phyloP scores from a whole-genome alignment of 2,888 invertebrate genomes.

The Drosophila prolongata region DNA sequence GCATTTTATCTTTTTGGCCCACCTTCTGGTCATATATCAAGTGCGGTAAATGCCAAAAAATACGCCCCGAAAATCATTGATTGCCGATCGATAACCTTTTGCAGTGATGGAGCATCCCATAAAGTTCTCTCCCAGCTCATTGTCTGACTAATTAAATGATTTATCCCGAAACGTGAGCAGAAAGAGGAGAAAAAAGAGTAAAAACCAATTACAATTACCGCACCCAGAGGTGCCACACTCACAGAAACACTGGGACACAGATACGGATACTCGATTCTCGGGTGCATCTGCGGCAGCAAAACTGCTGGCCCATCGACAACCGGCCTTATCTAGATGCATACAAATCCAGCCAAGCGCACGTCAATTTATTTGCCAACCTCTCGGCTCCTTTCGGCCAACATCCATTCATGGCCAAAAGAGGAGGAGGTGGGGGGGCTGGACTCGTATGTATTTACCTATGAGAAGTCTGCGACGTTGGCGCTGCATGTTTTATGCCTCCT shows the following conservation, averaged over 20 bases:
- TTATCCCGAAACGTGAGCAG: constrained; percentile 78
- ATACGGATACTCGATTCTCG: constrained; percentile 38
- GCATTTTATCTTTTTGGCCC: constrained; percentile 48
- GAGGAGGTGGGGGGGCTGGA: constrained; percentile 7
- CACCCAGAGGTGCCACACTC: constrained; percentile 80
- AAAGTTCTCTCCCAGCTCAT: constrained; percentile 60
- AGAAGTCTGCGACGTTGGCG: constrained; percentile 72
- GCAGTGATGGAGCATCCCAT: constrained; percentile 33
- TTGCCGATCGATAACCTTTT: constrained; percentile 68
- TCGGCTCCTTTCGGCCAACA: constrained; percentile 44
- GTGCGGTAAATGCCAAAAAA: constrained; percentile 55
- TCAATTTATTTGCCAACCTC: constrained; percentile 80
- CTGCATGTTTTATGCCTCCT: constrained; percentile 80
- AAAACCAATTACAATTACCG: constrained; percentile 82
- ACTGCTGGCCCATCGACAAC: constrained; percentile 41
- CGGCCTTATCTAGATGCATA: constrained; percentile 80
- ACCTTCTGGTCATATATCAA: constrained; percentile 67
- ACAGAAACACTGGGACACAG: constrained; percentile 30
- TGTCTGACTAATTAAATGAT: constrained; percentile 79
- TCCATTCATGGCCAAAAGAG: constrained; percentile 31
- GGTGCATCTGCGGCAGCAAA: constrained; percentile 41
- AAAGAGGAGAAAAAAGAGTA: constrained; percentile 42
- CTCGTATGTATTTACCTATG: constrained; percentile 57
- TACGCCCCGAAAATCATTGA: constrained; percentile 61
- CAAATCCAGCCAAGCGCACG: constrained; percentile 80